Evolutionary conservation across 2,888 invertebrate species (phyloP).

Genomic region (Craniophora ligustri): DNA sequence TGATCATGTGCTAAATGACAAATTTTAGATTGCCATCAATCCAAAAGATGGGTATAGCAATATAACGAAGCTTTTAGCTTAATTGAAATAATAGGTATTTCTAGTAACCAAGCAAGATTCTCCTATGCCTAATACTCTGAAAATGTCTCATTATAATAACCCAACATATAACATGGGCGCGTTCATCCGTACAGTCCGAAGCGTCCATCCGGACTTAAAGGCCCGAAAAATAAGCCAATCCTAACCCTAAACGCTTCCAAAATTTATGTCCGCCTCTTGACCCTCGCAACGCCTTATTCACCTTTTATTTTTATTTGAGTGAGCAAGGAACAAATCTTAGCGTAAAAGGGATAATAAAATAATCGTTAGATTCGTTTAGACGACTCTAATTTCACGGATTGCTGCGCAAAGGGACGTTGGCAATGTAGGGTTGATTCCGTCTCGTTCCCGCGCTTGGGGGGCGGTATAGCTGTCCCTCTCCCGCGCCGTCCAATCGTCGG

Average conservation of each 20-base stretch:
- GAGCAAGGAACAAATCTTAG: constrained; percentile 89
- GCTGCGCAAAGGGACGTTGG: constrained; percentile 84
- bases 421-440: constrained; percentile 69
- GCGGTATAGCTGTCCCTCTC: constrained; percentile 61
- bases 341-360: constrained; percentile 88
- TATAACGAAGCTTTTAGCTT: too few relatives aligned
- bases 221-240: constrained; percentile 84
- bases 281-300: constrained; percentile 85
- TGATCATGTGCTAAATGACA: too few relatives aligned
- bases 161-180: constrained; percentile 39
- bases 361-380: constrained; percentile 89
- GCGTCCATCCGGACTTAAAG: constrained; percentile 75
- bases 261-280: constrained; percentile 84
- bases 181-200: constrained; percentile 47
- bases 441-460: constrained; percentile 58
- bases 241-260: constrained; percentile 78
- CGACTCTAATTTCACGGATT: constrained; percentile 88
- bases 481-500: constrained; percentile 72
- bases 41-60: too few relatives aligned
- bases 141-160: constrained; percentile 38
- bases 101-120: too few relatives aligned
- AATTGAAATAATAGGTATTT: too few relatives aligned
- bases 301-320: constrained; percentile 89
- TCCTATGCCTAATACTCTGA: too few relatives aligned
- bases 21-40: too few relatives aligned